Conservation (phyloP, 2,888 invertebrate genomes). For the Itoplectis maculator region DNA sequence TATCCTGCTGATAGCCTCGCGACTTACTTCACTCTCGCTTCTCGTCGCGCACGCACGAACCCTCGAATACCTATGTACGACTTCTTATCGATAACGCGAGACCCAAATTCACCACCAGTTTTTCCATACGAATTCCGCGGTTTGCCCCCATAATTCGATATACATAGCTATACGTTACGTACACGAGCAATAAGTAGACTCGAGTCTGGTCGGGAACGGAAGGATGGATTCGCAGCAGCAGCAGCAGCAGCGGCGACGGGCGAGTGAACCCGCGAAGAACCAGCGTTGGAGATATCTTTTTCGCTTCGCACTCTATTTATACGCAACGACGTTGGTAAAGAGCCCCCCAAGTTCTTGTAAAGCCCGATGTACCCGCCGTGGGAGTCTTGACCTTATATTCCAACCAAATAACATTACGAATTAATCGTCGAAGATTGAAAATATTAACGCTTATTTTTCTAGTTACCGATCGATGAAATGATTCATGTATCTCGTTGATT, state of each 20-base stretch:
- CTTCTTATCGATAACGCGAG: background rate
- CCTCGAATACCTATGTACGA: background rate
- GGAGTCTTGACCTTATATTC: background rate
- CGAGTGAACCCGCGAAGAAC: background rate
- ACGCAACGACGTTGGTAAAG: constrained; percentile 42
- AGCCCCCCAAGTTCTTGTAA: constrained; percentile 27
- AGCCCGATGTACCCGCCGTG: constrained; percentile 9
- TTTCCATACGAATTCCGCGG: no score
- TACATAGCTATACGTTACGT: no score
- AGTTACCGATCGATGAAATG: no score
- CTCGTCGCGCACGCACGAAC: background rate
- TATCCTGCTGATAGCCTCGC: constrained; percentile 6
- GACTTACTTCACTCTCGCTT: constrained; percentile 13
- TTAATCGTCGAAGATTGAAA: no score
- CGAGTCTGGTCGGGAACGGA: constrained; percentile 2
- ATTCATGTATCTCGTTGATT: constrained; percentile 33
- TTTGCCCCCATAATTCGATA: background rate
- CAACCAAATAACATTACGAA: no score
- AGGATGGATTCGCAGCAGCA: background rate
- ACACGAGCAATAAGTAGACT: background rate
- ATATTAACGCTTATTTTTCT: no score
- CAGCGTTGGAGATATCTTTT: constrained; percentile 24
- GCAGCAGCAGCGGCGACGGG: no score
- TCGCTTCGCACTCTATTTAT: constrained; percentile 49
- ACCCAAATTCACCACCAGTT: no score